phyloP scores from a whole-genome alignment of 2,113 vertebrate species.

The Bufo gargarizans region DNA sequence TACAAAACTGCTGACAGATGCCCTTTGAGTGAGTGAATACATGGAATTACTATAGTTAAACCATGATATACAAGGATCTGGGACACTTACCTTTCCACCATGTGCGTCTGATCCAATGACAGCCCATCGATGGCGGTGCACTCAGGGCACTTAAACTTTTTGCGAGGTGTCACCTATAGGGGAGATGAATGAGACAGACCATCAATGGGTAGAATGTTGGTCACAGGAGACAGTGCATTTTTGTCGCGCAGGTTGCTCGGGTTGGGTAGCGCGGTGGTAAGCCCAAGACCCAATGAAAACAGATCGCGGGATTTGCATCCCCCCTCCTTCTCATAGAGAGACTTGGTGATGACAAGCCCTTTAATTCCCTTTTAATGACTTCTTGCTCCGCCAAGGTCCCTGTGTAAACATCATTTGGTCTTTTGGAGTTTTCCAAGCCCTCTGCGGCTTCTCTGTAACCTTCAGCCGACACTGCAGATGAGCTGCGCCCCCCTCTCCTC shows the following conservation, averaged over 20 bases:
- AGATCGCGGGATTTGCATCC: slow-evolving; percentile 66
- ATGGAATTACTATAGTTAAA: too few relatives aligned
- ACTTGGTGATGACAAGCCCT: slow-evolving; percentile 81
- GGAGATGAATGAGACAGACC: slow-evolving; percentile 58
- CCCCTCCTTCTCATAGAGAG: slow-evolving; percentile 60
- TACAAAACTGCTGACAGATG: too few relatives aligned
- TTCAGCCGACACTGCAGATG: slow-evolving; percentile 68
- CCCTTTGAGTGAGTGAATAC: too few relatives aligned
- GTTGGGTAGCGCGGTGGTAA: slow-evolving; percentile 68
- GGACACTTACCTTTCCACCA: slow-evolving; percentile 87
- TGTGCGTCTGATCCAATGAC: slow-evolving; percentile 97
- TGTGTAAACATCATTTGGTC: slow-evolving; percentile 82
- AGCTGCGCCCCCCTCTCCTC: slow-evolving; percentile 61
- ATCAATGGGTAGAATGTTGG: background rate
- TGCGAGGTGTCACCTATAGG: slow-evolving; percentile 92
- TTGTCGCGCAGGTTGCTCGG: background rate
- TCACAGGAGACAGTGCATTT: background rate
- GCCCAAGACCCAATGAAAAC: slow-evolving; percentile 78
- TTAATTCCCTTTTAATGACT: slow-evolving; percentile 88
- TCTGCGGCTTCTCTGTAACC: slow-evolving; percentile 71
- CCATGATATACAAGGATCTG: too few relatives aligned
- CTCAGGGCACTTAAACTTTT: slow-evolving; percentile 99
- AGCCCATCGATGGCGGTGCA: slow-evolving; percentile 97
- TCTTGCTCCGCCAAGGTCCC: slow-evolving; percentile 84
- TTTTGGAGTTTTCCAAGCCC: slow-evolving; percentile 75